Conservation (phyloP, 2,797 vertebrate genomes). For the Lacerta viridis region DNA sequence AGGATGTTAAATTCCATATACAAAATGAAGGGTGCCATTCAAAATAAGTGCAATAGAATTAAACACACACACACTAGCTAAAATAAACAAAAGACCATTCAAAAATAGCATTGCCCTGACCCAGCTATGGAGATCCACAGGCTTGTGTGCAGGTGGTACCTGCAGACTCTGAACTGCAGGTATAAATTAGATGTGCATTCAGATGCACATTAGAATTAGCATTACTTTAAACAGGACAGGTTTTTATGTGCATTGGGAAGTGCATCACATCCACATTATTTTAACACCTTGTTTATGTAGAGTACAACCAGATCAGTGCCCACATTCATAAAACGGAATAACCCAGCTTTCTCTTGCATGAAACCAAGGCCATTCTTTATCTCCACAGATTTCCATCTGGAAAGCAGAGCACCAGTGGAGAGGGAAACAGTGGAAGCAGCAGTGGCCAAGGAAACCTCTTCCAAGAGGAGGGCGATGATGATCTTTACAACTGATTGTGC, state of each 20-base stretch:
- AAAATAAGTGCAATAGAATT: background rate
- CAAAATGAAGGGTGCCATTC: background rate
- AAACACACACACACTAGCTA: background rate
- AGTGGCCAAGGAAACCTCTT: conserved; percentile 71
- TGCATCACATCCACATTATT: background rate
- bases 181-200: background rate
- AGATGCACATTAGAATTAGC: background rate
- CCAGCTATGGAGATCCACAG: background rate
- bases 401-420: conserved; percentile 56
- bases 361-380: background rate
- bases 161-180: background rate
- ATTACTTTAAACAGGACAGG: background rate
- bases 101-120: background rate
- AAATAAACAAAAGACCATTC: background rate
- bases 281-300: background rate
- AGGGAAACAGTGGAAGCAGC: conserved; percentile 67
- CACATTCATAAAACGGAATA: background rate
- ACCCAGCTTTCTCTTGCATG: background rate
- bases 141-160: background rate
- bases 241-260: background rate
- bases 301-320: background rate
- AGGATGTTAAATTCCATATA: background rate
- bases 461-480: conserved; percentile 81
- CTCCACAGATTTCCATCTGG: conserved; percentile 81
- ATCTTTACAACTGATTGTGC: conserved; percentile 83